Evolutionary conservation across 2,797 vertebrate genomes (phyloP).

Genomic region (Taeniopygia guttata): DNA sequence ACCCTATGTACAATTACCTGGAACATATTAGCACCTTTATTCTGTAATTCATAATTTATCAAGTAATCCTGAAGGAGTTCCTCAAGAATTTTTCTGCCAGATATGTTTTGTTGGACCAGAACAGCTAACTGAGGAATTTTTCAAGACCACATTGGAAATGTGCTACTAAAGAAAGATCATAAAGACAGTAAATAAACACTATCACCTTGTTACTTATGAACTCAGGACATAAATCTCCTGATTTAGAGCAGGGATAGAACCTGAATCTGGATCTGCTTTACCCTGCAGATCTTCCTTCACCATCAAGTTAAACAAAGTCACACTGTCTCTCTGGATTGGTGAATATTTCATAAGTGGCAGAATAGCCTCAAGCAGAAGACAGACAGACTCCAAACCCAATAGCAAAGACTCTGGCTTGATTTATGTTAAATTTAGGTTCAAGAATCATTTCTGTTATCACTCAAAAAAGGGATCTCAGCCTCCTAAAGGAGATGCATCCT

Average conservation of each 20-base stretch:
- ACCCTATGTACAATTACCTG: neutral
- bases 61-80: neutral
- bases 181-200: neutral
- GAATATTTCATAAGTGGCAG: constrained; percentile 56
- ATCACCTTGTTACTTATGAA: neutral
- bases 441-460: neutral
- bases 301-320: neutral
- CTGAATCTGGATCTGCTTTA: neutral
- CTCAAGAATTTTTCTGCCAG: neutral
- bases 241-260: neutral
- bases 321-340: neutral
- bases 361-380: constrained; percentile 53
- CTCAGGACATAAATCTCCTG: neutral
- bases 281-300: neutral
- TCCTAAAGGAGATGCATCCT: neutral
- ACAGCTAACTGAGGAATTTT: neutral
- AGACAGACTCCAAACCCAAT: constrained; percentile 3
- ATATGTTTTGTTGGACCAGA: neutral
- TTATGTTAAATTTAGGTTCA: constrained; percentile 18
- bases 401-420: neutral
- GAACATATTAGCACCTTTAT: neutral
- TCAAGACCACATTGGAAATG: neutral
- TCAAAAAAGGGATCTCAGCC: neutral
- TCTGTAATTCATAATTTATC: neutral
- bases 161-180: neutral